phyloP scores from a whole-genome alignment of 2,113 vertebrate genomes.

The Fregata magnificens region DNA sequence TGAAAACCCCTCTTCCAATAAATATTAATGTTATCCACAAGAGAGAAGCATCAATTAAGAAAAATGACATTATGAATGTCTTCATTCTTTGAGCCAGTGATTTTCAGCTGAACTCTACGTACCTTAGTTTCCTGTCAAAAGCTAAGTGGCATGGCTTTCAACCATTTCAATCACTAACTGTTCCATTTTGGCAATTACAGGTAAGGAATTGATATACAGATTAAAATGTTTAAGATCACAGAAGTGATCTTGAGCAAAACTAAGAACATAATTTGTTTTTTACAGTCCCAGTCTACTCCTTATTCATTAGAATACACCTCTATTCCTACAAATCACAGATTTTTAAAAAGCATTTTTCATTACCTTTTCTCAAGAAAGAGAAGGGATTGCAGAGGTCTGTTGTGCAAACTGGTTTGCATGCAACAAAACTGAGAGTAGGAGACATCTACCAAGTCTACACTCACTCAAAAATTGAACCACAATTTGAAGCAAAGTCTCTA shows the following conservation, averaged over 20 bases:
- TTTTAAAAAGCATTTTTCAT: not conserved
- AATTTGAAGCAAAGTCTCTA: not conserved
- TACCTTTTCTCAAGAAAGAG: not conserved
- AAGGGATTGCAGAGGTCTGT: not conserved
- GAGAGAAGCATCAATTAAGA: not conserved
- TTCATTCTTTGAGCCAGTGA: too few species aligned
- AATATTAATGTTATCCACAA: not conserved
- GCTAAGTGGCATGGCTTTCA: not conserved
- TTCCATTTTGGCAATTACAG: not conserved
- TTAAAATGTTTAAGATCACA: not conserved
- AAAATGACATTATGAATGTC: accelerated
- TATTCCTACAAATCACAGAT: not conserved
- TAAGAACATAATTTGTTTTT: not conserved
- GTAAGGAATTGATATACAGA: accelerated
- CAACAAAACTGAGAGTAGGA: accelerated
- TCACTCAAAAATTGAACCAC: not conserved
- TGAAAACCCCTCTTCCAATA: not conserved
- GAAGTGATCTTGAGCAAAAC: not conserved
- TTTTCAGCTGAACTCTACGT: not conserved
- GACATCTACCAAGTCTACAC: not conserved
- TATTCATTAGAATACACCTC: not conserved
- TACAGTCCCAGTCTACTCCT: not conserved
- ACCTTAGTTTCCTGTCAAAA: not conserved
- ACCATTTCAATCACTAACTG: not conserved
- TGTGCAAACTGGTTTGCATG: not conserved